Evolutionary conservation across 64 coral and sea anemone genomes (phyloP).

Genomic region (Anthopleura sola): DNA sequence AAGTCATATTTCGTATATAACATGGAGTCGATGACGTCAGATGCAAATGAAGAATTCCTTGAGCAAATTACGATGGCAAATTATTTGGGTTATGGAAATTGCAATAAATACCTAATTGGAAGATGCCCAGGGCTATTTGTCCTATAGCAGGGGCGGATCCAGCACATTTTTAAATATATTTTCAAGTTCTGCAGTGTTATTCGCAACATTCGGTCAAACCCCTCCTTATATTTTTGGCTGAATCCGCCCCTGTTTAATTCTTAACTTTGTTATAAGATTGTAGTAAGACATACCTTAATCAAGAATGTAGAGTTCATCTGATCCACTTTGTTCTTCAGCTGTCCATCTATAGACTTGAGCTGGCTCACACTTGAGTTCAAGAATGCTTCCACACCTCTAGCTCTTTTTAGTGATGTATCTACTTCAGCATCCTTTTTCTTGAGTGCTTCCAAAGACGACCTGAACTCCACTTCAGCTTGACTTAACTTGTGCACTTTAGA

Average conservation of each 20-base stretch:
- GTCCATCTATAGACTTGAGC: neutral
- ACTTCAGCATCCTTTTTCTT: constrained; percentile 2
- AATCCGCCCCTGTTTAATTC: no score
- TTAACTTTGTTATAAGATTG: neutral
- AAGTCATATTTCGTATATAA: neutral
- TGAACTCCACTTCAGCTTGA: neutral
- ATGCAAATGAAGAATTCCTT: no score
- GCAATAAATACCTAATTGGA: no score
- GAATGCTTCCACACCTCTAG: neutral
- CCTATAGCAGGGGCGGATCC: no score
- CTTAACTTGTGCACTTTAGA: neutral
- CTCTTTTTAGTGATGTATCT: neutral
- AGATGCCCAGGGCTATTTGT: no score
- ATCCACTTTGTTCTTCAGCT: neutral
- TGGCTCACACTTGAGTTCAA: neutral
- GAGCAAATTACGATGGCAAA: no score
- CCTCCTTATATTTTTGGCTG: no score
- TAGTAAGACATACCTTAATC: neutral
- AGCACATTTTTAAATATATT: no score
- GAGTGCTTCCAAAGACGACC: neutral
- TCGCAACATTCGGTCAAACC: no score
- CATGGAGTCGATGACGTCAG: no score
- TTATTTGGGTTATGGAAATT: no score
- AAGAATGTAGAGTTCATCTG: neutral
- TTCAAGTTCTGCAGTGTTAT: no score